Percentiles rank a stretch among this genome's conserved stretches.
Conservation (phyloP, 2,113 vertebrate genomes). For the Petroica traversi region DNA sequence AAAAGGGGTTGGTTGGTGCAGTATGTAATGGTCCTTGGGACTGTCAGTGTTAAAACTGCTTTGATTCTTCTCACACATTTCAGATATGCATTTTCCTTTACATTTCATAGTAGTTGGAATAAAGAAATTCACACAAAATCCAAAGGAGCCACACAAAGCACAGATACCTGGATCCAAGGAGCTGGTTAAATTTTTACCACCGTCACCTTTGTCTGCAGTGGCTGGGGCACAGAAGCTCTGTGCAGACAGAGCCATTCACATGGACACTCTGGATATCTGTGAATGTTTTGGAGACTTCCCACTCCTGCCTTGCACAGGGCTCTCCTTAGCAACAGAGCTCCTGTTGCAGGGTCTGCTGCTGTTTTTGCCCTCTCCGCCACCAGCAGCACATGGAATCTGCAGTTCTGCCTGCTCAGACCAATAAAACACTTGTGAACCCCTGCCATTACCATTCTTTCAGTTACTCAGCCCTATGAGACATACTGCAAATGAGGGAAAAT, state of each 20-base stretch:
- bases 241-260: background rate
- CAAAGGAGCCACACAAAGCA: background rate
- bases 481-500: background rate
- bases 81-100: background rate
- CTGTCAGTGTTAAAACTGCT: background rate
- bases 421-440: background rate
- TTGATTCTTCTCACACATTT: background rate
- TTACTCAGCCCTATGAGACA: background rate
- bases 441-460: background rate
- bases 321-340: slow-evolving; percentile 16
- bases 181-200: background rate
- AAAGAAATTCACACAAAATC: background rate
- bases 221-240: background rate
- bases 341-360: background rate
- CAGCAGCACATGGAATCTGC: background rate
- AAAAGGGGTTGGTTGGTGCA: background rate
- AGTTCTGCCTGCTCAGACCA: background rate
- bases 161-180: background rate
- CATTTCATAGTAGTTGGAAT: background rate
- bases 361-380: background rate
- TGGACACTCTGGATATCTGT: background rate
- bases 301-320: background rate
- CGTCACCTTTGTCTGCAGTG: background rate
- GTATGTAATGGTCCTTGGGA: background rate
- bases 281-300: background rate